A percentile compares a stretch with the other conserved stretches of the same genome.
These are phyloP conservation scores for Acleris emargana DNA, from an alignment of 2,888 invertebrate genomes.

Conservation along the genomic window DNA sequence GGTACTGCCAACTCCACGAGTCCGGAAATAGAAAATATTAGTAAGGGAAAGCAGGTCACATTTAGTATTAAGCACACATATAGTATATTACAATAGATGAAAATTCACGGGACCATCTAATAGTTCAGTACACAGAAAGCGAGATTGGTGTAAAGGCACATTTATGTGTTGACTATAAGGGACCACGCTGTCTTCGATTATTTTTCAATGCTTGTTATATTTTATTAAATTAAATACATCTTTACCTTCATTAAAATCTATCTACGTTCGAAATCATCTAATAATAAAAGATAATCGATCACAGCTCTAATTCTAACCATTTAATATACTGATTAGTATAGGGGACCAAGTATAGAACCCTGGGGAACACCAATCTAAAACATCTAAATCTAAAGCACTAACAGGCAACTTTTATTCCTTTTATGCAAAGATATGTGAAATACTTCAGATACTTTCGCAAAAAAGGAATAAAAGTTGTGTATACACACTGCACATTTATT, in stretches of 20 bases:
- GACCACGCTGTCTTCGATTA: slow-evolving; percentile 56
- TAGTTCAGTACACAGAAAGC: slow-evolving; percentile 52
- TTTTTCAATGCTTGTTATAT: not conserved
- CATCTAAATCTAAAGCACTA: slow-evolving; percentile 41
- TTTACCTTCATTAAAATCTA: no score
- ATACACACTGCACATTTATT: not conserved
- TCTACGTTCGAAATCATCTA: not conserved
- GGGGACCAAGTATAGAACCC: slow-evolving; percentile 50
- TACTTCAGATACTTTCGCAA: no score
- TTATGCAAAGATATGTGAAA: not conserved
- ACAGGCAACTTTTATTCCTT: slow-evolving; percentile 17
- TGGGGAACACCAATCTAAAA: slow-evolving; percentile 58
- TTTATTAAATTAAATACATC: no score
- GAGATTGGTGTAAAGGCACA: slow-evolving; percentile 47
- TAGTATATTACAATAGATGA: slow-evolving; percentile 49
- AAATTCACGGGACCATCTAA: slow-evolving; percentile 46
- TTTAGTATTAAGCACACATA: slow-evolving; percentile 50
- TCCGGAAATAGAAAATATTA: slow-evolving; percentile 66
- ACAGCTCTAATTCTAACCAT: slow-evolving; percentile 40
- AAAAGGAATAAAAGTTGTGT: no score
- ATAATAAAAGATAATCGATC: slow-evolving; percentile 33
- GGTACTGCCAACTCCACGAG: slow-evolving; percentile 62
- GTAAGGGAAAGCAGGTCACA: slow-evolving; percentile 66
- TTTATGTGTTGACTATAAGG: slow-evolving; percentile 48
- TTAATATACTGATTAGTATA: slow-evolving; percentile 46